Evolutionary conservation across 2,113 vertebrate genomes (phyloP).

Genomic region (Lynx canadensis): DNA sequence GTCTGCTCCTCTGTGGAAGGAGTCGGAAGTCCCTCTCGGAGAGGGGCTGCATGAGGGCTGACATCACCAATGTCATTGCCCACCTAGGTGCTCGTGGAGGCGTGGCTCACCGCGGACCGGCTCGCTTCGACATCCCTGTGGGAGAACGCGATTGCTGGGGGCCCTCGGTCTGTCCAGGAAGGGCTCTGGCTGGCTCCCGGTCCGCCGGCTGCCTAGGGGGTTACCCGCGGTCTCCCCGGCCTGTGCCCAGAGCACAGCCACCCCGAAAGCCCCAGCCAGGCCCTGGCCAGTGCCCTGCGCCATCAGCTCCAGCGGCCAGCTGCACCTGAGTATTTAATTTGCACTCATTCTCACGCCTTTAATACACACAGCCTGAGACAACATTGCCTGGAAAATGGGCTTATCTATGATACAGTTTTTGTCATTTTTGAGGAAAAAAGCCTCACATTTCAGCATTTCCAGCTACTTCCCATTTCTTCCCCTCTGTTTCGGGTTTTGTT

Average conservation of each 20-base stretch:
- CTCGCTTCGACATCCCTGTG: accelerated
- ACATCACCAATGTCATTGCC: accelerated
- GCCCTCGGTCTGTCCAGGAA: neutral
- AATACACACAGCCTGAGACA: slow-evolving; percentile 7
- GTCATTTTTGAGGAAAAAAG: neutral
- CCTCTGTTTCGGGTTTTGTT: neutral
- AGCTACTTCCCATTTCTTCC: slow-evolving; percentile 27
- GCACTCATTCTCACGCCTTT: slow-evolving; percentile 38
- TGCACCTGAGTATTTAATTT: neutral
- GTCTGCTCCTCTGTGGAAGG: neutral
- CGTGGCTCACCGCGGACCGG: accelerated
- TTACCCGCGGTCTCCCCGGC: too few species aligned
- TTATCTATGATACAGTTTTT: slow-evolving; percentile 49
- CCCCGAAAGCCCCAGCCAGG: accelerated
- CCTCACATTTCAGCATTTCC: neutral
- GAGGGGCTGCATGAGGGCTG: neutral
- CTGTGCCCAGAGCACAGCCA: neutral
- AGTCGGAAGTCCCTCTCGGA: neutral
- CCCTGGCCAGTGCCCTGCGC: accelerated
- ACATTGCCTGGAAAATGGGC: slow-evolving; percentile 47
- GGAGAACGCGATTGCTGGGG: accelerated
- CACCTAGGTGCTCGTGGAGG: neutral
- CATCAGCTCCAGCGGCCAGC: neutral
- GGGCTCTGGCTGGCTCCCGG: neutral
- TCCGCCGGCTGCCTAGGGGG: neutral